Percentiles rank a stretch among this genome's conserved stretches.
These are phyloP conservation scores for Watsonalla cultraria DNA, from an alignment of 2,888 invertebrate species.

Conservation along the genomic window DNA sequence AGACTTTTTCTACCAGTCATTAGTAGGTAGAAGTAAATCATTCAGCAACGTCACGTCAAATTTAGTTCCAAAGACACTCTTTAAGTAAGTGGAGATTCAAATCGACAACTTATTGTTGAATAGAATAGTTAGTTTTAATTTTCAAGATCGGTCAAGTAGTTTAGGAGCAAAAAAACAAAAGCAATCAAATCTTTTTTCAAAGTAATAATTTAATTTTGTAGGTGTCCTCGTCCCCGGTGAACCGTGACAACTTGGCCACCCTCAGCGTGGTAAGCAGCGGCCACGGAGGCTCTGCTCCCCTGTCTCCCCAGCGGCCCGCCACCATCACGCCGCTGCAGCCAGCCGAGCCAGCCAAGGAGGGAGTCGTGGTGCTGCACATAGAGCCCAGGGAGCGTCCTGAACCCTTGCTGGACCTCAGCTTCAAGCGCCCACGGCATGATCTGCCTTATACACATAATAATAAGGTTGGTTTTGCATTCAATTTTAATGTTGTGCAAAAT, in stretches of 20 bases:
- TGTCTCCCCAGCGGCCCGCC: conserved; percentile 62
- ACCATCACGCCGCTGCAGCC: conserved; percentile 79
- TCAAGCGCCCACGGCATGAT: conserved; percentile 28
- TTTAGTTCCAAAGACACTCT: too few species aligned
- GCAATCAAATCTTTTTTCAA: too few species aligned
- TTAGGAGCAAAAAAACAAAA: too few species aligned
- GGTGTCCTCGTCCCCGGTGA: conserved; percentile 38
- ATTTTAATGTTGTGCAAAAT: too few species aligned
- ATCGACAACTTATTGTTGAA: too few species aligned
- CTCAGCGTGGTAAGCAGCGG: conserved; percentile 82
- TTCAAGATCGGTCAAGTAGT: too few species aligned
- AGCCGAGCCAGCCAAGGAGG: conserved; percentile 71
- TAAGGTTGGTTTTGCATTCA: not conserved
- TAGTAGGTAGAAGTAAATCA: too few species aligned
- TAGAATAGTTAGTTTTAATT: too few species aligned
- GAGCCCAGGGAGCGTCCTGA: conserved; percentile 69
- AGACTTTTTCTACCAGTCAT: too few species aligned
- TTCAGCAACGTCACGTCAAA: too few species aligned
- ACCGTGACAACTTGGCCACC: conserved; percentile 80
- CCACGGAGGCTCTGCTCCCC: conserved; percentile 47
- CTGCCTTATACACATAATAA: conserved; percentile 23
- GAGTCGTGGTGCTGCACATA: conserved; percentile 79
- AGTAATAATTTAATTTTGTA: conserved; percentile 15
- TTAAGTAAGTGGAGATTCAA: too few species aligned
- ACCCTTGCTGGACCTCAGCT: conserved; percentile 40